A percentile compares a stretch with the other conserved stretches of the same genome.
These are phyloP conservation scores for Polylopha cassiicola DNA, from an alignment of 2,888 invertebrate species.

Conservation along the genomic window DNA sequence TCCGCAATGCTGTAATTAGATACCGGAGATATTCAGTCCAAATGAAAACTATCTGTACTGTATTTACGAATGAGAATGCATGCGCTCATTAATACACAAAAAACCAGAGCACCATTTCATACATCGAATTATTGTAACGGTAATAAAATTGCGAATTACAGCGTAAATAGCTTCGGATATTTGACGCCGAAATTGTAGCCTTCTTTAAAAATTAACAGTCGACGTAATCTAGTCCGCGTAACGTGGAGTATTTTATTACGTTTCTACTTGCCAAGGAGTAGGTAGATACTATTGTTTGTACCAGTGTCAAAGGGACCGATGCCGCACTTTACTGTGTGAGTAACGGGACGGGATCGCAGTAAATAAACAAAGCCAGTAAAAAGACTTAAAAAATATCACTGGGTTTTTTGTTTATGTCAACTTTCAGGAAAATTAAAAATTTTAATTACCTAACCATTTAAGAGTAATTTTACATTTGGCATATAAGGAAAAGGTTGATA, in stretches of 20 bases:
- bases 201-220: slow-evolving; percentile 15
- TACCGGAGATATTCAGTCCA: slow-evolving; percentile 1
- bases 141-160: too few species aligned
- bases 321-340: slow-evolving; percentile 6
- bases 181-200: slow-evolving; percentile 14
- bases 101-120: background rate
- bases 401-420: too few species aligned
- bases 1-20: slow-evolving; percentile 1
- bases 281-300: slow-evolving; percentile 1
- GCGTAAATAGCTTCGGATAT: too few species aligned
- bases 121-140: too few species aligned
- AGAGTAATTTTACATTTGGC: too few species aligned
- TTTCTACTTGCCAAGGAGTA: background rate
- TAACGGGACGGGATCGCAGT: slow-evolving; percentile 7
- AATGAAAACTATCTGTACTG: slow-evolving; percentile 1
- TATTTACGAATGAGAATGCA: slow-evolving; percentile 6
- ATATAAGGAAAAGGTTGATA: too few species aligned
- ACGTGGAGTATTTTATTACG: slow-evolving; percentile 9
- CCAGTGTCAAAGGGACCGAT: slow-evolving; percentile 12
- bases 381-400: too few species aligned
- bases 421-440: too few species aligned
- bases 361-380: too few species aligned
- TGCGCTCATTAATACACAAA: background rate
- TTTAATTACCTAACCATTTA: too few species aligned
- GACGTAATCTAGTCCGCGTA: slow-evolving; percentile 13